Evolutionary conservation across 2,797 vertebrate species (phyloP), one percentile per base, ranked within the genome.

Genomic region (Fundulus diaphanus): DNA sequence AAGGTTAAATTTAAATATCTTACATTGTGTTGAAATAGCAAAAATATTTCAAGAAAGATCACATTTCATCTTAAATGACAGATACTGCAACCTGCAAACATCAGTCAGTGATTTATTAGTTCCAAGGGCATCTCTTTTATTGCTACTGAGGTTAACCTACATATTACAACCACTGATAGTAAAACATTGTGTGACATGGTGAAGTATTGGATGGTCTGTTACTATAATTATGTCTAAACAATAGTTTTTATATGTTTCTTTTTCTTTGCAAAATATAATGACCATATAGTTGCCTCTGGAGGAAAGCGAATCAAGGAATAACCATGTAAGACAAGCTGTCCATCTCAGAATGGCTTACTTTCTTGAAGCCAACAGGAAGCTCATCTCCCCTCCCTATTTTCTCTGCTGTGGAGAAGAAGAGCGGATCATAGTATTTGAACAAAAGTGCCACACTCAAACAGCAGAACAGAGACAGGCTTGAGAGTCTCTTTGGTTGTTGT

Each of bases 1-100:
- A 49, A 68, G 16, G 29, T 22, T 68, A 22, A 13, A 48, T 29
- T 68, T 20, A 46, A 68, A 68, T 48, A 13, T 31, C 16, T 3
- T 12, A 11, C n/a, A 29, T 78, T 71, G 20, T 49, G 5, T 51
- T 3, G 52, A 66, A 86, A 89, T 92, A 82, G 87, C 71, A 61
- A 68, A 22, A 63, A 24, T 11, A 35, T 20, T 9, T 35, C 7
- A 61, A 35, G 20, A 20, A n/a, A 61, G 11, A 22, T 63, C 1
- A 1, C 20, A 37, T 22, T 12, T 49, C 54, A 84, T 86, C 82
- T 88, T 15, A 22, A 67, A 76, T 35, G 61, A 31, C 40, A 81
- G 46, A 59, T 22, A 37, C 27, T 18, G 4, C 35, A 7, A 31
- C 20, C 57, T 63, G 35, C 12, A 66, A 75, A 80, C 46, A 51